phyloP scores from a whole-genome alignment of 2,113 vertebrate genomes.

The Pundamilia nyererei region DNA sequence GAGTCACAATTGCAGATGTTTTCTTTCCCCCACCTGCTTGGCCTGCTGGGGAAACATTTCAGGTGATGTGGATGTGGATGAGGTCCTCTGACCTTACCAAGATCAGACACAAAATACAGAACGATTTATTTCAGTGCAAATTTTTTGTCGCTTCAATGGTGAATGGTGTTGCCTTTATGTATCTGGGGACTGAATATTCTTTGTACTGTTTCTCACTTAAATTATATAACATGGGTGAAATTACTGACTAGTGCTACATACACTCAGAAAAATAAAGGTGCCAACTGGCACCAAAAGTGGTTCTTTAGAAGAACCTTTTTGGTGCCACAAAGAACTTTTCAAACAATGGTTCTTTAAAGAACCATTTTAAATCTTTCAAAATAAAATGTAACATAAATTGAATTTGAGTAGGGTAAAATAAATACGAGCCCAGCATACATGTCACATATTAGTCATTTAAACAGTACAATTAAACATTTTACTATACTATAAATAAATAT shows the following conservation, averaged over 20 bases:
- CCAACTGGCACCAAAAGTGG: neutral
- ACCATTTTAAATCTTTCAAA: too few relatives aligned
- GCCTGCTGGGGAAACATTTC: neutral
- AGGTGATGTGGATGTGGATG: neutral
- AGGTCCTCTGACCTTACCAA: neutral
- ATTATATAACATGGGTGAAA: neutral
- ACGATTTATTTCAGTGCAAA: neutral
- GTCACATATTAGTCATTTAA: neutral
- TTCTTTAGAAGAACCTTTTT: neutral
- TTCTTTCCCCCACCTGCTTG: neutral
- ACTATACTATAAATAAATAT: neutral
- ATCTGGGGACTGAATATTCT: neutral
- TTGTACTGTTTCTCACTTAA: neutral
- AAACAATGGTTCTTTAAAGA: neutral
- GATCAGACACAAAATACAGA: neutral
- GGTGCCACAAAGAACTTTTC: neutral
- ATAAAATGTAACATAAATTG: too few relatives aligned
- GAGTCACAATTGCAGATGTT: neutral
- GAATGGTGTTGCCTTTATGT: neutral
- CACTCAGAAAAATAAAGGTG: neutral
- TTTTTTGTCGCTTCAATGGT: neutral
- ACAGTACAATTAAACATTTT: neutral
- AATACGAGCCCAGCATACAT: neutral
- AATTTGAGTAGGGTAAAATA: too few relatives aligned
- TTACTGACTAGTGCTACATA: neutral